Evolutionary conservation across 2,113 vertebrate species (phyloP).

Genomic region (Lethenteron camtschaticum): DNA sequence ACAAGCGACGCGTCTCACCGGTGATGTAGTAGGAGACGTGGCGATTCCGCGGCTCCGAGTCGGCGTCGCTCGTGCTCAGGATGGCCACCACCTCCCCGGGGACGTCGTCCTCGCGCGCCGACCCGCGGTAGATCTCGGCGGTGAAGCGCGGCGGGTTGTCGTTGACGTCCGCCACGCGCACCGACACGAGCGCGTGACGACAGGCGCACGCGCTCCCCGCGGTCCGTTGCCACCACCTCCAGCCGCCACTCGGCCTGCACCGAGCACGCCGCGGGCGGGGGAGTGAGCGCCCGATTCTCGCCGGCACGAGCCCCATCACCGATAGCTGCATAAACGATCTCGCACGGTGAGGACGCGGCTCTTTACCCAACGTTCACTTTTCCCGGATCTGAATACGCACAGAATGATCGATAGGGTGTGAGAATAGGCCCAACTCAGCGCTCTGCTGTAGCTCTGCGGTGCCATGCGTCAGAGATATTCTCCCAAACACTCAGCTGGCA

Average conservation of each 20-base stretch:
- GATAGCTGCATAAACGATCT: no score
- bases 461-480: no score
- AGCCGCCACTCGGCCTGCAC: constrained; percentile 48
- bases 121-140: constrained; percentile 48
- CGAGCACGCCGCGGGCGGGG: constrained; percentile 63
- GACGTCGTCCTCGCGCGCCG: constrained; percentile 60
- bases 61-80: constrained; percentile 66
- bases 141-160: constrained; percentile 64
- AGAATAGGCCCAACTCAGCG: no score
- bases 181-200: constrained; percentile 55
- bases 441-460: no score
- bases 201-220: constrained; percentile 54
- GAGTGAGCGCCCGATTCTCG: constrained; percentile 15
- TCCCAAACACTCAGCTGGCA: no score
- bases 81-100: constrained; percentile 80
- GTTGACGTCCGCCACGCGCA: constrained; percentile 64
- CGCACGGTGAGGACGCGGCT: no score
- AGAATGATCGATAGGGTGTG: no score
- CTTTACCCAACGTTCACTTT: no score
- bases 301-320: no score
- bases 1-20: constrained; percentile 30
- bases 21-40: constrained; percentile 96
- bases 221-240: constrained; percentile 61
- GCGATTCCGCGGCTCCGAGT: constrained; percentile 55
- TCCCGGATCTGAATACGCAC: no score